These are phyloP conservation scores for Chlorospingus semifuscus DNA, from an alignment of 2,797 vertebrate genomes.

Conservation along the genomic window DNA sequence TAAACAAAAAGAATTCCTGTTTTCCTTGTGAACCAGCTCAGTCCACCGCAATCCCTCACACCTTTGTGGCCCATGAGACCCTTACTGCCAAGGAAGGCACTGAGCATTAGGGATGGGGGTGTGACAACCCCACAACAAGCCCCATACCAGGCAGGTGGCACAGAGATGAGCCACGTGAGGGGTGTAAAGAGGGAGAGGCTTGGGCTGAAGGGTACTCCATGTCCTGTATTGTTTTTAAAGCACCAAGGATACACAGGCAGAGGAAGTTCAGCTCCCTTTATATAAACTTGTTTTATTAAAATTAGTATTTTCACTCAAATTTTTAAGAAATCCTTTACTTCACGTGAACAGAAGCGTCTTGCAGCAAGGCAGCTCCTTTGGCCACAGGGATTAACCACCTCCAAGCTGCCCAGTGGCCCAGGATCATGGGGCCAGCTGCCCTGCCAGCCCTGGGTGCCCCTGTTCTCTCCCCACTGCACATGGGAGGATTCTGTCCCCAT, in stretches of 20 bases:
- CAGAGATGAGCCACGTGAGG: rapidly evolving
- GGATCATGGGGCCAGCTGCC: not conserved
- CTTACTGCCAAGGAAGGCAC: not conserved
- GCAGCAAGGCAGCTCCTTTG: not conserved
- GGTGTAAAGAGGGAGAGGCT: not conserved
- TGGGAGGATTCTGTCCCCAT: no score
- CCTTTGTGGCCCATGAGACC: not conserved
- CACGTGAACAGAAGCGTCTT: not conserved
- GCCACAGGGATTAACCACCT: not conserved
- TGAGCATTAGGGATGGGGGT: not conserved
- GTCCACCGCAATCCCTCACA: rapidly evolving
- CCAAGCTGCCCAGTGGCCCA: not conserved
- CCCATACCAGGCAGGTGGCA: rapidly evolving
- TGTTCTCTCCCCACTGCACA: rapidly evolving
- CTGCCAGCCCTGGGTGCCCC: not conserved
- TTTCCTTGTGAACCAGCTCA: not conserved
- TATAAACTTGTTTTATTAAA: slow-evolving; percentile 58
- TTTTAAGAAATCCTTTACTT: slow-evolving; percentile 22
- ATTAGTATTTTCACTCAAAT: not conserved
- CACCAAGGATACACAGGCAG: not conserved
- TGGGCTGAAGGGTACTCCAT: rapidly evolving
- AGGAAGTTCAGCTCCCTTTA: not conserved
- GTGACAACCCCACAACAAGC: not conserved
- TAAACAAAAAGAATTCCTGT: not conserved
- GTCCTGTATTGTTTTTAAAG: not conserved